These are phyloP conservation scores for Oxyruncus cristatus DNA, from an alignment of 2,113 vertebrate species.

Conservation along the genomic window DNA sequence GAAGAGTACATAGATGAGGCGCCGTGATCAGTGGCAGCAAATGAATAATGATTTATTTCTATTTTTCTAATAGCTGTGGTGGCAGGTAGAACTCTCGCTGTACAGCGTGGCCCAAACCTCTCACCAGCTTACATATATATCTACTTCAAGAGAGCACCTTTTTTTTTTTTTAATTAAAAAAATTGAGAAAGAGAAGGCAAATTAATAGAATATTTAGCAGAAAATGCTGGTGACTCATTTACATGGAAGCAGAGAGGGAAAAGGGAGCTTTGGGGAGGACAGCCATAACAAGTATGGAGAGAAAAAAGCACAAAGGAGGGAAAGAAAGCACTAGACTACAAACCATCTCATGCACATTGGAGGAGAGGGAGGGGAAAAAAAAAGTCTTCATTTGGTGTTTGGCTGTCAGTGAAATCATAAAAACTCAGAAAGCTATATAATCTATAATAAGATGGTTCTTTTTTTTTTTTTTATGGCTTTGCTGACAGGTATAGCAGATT, in stretches of 20 bases:
- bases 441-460: conserved; percentile 20
- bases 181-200: neutral
- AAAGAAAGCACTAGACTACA: neutral
- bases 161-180: neutral
- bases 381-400: neutral
- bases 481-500: conserved; percentile 22
- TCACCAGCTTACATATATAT: neutral
- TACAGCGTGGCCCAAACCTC: neutral
- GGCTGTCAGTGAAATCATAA: conserved; percentile 15
- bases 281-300: neutral
- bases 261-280: neutral
- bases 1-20: neutral
- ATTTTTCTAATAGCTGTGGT: neutral
- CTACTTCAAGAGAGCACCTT: neutral
- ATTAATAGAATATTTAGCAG: neutral
- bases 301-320: neutral
- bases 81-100: neutral
- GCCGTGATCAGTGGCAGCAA: neutral
- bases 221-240: neutral
- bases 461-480: conserved; percentile 28
- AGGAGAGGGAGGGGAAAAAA: neutral
- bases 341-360: neutral
- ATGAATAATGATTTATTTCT: neutral
- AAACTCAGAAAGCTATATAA: neutral
- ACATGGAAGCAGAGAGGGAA: neutral